Evolutionary conservation across 1,140 invertebrate species (phyloP).

Genomic region (Drosophila tsacasi): DNA sequence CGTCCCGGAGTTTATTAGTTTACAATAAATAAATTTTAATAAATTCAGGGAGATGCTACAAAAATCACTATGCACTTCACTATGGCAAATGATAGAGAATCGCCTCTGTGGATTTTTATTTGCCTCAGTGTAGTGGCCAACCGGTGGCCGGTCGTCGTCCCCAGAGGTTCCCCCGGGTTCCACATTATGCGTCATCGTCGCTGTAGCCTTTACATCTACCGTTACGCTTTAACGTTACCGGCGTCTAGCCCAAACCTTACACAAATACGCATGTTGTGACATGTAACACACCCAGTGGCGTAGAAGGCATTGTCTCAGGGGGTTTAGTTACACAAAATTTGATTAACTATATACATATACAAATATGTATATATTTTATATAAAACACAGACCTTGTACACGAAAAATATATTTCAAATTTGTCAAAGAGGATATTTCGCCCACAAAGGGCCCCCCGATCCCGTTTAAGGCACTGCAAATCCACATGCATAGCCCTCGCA

Average conservation of each 20-base stretch:
- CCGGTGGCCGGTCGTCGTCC: conserved; percentile 57
- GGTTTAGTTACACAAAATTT: background rate
- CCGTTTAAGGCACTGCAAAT: background rate
- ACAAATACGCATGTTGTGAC: background rate
- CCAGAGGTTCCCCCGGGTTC: conserved; percentile 34
- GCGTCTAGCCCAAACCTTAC: conserved; percentile 26
- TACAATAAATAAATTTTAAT: too few relatives aligned
- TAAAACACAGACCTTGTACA: too few relatives aligned
- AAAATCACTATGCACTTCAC: too few relatives aligned
- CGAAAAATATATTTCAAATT: background rate
- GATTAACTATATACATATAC: background rate
- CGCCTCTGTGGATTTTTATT: background rate
- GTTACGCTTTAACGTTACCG: conserved; percentile 20
- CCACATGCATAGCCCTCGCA: conserved; percentile 13
- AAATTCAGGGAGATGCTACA: too few relatives aligned
- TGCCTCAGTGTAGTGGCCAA: conserved; percentile 20
- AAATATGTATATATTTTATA: background rate
- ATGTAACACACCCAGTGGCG: background rate
- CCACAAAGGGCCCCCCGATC: background rate
- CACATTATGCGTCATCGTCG: conserved; percentile 48
- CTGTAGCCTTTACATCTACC: conserved; percentile 19
- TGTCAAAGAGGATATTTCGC: background rate
- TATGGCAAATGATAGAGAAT: too few relatives aligned
- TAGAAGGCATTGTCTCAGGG: background rate
- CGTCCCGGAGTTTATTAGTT: too few relatives aligned